These are phyloP conservation scores for Nebria brevicollis DNA, from an alignment of 2,888 invertebrate genomes.

Conservation along the genomic window DNA sequence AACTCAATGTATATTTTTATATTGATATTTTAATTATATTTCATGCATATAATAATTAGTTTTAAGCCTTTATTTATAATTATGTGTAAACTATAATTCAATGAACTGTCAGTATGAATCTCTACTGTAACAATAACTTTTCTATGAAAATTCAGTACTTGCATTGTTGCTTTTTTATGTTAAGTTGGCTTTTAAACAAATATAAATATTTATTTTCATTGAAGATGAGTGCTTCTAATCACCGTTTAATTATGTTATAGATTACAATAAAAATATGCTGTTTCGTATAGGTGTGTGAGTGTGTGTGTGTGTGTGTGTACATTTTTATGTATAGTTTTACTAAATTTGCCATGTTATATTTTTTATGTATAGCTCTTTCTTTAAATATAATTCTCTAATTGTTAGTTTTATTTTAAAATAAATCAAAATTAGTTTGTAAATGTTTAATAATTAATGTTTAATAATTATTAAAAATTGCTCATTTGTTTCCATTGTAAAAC, in stretches of 20 bases:
- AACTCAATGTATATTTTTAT: conserved; percentile 1
- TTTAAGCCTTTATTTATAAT: no score
- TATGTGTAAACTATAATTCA: no score
- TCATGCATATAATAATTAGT: no score
- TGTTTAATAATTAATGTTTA: not conserved
- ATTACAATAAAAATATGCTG: not conserved
- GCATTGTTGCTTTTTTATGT: not conserved
- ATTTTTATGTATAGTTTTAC: not conserved
- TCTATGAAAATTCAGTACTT: not conserved
- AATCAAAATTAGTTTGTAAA: not conserved
- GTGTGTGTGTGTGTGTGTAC: not conserved
- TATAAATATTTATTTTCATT: not conserved
- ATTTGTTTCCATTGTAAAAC: not conserved
- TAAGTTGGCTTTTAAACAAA: no score
- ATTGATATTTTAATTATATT: not conserved
- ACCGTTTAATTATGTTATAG: not conserved
- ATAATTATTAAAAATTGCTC: not conserved
- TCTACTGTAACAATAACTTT: not conserved
- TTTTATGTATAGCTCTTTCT: not conserved
- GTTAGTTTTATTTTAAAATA: not conserved
- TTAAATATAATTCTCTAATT: not conserved
- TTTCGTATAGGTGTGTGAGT: no score
- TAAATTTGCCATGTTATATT: not conserved
- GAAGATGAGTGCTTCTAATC: not conserved
- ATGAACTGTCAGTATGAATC: not conserved